These are phyloP conservation scores for Pituophis catenifer DNA, from an alignment of 2,113 vertebrate genomes.

Conservation along the genomic window DNA sequence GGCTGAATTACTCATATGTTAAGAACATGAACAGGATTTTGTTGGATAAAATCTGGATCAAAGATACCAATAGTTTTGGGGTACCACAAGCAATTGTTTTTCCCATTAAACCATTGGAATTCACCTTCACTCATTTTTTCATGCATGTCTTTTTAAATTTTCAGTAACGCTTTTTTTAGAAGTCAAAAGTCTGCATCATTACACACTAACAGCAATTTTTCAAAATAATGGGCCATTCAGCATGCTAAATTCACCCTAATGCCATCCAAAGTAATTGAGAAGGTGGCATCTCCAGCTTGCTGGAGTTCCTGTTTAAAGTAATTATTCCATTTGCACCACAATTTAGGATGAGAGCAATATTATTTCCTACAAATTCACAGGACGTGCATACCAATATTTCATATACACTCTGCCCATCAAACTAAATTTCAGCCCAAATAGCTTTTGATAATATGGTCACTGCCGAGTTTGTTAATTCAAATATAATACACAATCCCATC, in stretches of 20 bases:
- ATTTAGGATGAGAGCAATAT: slow-evolving; percentile 36
- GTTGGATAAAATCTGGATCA: background rate
- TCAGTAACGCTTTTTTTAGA: background rate
- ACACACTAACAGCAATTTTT: background rate
- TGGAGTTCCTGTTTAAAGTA: slow-evolving; percentile 35
- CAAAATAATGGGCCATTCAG: background rate
- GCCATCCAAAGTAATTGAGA: slow-evolving; percentile 6
- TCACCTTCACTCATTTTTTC: too few species aligned
- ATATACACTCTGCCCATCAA: slow-evolving; percentile 48
- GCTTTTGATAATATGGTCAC: slow-evolving; percentile 24
- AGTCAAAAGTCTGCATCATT: background rate
- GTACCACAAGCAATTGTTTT: background rate
- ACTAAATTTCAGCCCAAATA: slow-evolving; percentile 53
- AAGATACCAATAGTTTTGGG: background rate
- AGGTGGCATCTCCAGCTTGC: slow-evolving; percentile 16
- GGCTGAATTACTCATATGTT: background rate
- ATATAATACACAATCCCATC: background rate
- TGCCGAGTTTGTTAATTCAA: slow-evolving; percentile 30
- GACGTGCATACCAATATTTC: slow-evolving; percentile 35
- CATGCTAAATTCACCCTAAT: background rate
- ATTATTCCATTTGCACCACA: slow-evolving; percentile 48
- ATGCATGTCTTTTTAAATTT: background rate
- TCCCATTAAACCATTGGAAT: background rate
- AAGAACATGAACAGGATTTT: background rate
- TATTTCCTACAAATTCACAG: slow-evolving; percentile 35